A percentile compares a stretch with the other conserved stretches of the same genome.
These are phyloP conservation scores for Enteromius paludinosus DNA, from an alignment of 2,797 vertebrate species.

Conservation along the genomic window DNA sequence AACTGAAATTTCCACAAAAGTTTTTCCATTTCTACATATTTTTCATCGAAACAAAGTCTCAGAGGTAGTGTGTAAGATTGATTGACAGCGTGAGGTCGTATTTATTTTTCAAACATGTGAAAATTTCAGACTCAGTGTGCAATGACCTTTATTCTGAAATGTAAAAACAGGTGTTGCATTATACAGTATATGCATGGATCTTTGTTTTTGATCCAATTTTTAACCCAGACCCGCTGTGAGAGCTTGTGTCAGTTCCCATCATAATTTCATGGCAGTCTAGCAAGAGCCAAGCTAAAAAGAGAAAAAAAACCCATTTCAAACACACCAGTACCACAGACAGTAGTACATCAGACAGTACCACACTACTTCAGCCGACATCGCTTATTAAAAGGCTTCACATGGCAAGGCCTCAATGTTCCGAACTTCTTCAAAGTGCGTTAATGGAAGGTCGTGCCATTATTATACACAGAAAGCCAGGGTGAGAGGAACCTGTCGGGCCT, in stretches of 20 bases:
- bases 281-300: conserved; percentile 1
- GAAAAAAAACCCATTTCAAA: conserved; percentile 29
- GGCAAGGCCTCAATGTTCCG: conserved; percentile 48
- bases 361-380: conserved; percentile 37
- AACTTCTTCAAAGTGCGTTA: conserved; percentile 57
- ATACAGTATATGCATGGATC: background rate
- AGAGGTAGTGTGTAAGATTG: no score
- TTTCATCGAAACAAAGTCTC: no score
- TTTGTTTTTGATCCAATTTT: conserved; percentile 35
- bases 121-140: no score
- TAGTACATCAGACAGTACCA: background rate
- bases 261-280: background rate
- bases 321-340: conserved; percentile 16
- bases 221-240: background rate
- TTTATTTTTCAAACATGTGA: no score
- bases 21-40: no score
- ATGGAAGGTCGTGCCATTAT: conserved; percentile 61
- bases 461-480: conserved; percentile 42
- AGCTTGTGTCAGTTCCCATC: conserved; percentile 26
- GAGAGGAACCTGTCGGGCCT: conserved; percentile 29
- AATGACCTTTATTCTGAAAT: conserved; percentile 13
- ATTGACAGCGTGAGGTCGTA: no score
- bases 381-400: conserved; percentile 58
- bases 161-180: background rate
- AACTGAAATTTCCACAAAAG: no score